These are phyloP conservation scores for Aphidius ervi DNA, from an alignment of 1,140 invertebrate species.

Conservation along the genomic window DNA sequence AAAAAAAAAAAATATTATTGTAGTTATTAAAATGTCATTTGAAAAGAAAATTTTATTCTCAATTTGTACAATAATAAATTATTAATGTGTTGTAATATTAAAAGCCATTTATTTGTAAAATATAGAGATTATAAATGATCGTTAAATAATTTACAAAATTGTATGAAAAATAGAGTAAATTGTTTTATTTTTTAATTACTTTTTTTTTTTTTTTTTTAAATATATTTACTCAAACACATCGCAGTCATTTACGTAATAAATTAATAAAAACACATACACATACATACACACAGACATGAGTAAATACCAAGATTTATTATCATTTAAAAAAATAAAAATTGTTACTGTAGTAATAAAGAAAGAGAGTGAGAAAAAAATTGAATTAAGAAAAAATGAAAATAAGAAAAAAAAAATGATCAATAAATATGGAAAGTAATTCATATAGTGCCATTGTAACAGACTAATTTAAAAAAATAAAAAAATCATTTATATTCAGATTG, in stretches of 20 bases:
- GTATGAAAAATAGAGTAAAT: neutral
- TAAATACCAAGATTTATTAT: slow-evolving; percentile 20
- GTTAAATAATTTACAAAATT: slow-evolving; percentile 22
- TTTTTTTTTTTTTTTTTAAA: neutral
- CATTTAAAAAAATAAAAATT: slow-evolving; percentile 12
- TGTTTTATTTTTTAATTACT: neutral
- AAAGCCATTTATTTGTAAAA: slow-evolving; percentile 30
- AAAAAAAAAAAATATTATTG: slow-evolving; percentile 3
- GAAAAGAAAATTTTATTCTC: slow-evolving; percentile 26
- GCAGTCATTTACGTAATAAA: no score
- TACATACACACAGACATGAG: neutral
- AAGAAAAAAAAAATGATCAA: slow-evolving; percentile 26
- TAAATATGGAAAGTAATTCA: slow-evolving; percentile 40
- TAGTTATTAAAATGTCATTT: slow-evolving; percentile 5
- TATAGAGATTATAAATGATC: slow-evolving; percentile 31
- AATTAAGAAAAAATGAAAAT: slow-evolving; percentile 23
- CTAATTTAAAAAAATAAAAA: slow-evolving; percentile 36
- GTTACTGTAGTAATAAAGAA: neutral
- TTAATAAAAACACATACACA: no score
- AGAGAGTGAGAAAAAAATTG: neutral
- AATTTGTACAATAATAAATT: slow-evolving; percentile 29
- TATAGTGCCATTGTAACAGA: slow-evolving; percentile 52
- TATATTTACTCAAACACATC: neutral
- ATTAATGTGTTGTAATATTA: neutral
- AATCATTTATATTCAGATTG: slow-evolving; percentile 31